phyloP scores from a whole-genome alignment of 2,888 invertebrate species.

The Leptopilina syphax region DNA sequence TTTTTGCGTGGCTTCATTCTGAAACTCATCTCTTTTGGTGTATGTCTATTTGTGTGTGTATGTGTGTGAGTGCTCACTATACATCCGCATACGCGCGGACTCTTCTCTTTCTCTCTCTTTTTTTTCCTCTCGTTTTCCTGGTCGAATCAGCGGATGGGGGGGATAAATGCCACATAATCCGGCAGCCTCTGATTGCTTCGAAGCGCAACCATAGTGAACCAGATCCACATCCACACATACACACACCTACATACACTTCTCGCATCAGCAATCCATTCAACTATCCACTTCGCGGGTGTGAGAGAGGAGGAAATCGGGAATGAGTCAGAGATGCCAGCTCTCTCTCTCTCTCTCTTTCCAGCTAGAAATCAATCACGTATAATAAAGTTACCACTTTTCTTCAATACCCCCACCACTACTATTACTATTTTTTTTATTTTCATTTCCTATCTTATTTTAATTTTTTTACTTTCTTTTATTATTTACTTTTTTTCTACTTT shows the following conservation, averaged over 20 bases:
- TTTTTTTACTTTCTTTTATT: not conserved
- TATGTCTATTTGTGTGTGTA: not conserved
- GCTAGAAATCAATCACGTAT: conserved; percentile 36
- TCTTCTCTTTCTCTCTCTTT: conserved; percentile 27
- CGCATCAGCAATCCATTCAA: conserved; percentile 51
- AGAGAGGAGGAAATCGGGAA: not conserved
- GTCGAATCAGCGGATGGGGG: conserved; percentile 60
- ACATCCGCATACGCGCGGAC: conserved; percentile 25
- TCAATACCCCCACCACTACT: not conserved
- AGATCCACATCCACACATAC: conserved; percentile 41
- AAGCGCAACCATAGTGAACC: conserved; percentile 49
- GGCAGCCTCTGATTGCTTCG: conserved; percentile 65
- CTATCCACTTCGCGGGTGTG: conserved; percentile 12
- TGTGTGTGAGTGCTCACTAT: conserved; percentile 13
- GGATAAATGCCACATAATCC: conserved; percentile 70
- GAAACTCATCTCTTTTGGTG: conserved; percentile 38
- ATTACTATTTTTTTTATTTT: not conserved
- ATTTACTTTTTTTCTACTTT: not conserved
- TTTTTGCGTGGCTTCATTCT: conserved; percentile 53
- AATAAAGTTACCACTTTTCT: conserved; percentile 39
- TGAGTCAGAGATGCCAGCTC: conserved; percentile 22
- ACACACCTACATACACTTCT: conserved; percentile 20
- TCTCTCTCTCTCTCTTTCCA: no score
- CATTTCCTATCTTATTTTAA: not conserved
- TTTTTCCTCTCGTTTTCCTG: conserved; percentile 42